phyloP scores from a whole-genome alignment of 2,888 invertebrate genomes.

The Amiota communis region DNA sequence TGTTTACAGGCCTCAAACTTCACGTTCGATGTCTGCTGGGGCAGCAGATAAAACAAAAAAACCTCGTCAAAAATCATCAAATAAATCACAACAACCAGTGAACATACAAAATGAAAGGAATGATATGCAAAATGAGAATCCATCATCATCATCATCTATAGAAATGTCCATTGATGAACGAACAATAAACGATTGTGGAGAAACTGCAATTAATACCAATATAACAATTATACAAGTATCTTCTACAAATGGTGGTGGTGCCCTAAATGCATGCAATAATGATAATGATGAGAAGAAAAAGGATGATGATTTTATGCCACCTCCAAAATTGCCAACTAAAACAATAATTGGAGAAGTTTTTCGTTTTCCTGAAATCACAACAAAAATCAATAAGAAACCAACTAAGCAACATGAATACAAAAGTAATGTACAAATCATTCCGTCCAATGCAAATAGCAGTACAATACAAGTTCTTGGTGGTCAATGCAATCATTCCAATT shows the following conservation, averaged over 20 bases:
- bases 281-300: constrained; percentile 17
- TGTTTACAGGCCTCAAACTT: constrained; percentile 66
- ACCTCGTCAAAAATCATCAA: constrained; percentile 40
- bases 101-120: constrained; percentile 15
- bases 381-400: constrained; percentile 44
- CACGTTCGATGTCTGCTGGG: constrained; percentile 69
- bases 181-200: constrained; percentile 36
- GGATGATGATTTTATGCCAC: constrained; percentile 38
- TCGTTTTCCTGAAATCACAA: constrained; percentile 66
- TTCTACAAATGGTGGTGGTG: constrained; percentile 70
- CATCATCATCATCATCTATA: neutral
- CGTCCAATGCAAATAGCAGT: constrained; percentile 70
- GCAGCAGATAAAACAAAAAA: constrained; percentile 63
- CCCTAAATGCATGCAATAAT: neutral
- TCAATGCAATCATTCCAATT: constrained; percentile 51
- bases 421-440: constrained; percentile 74
- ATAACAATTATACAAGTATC: constrained; percentile 79
- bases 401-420: constrained; percentile 64
- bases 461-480: constrained; percentile 66
- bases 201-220: constrained; percentile 69
- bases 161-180: too few species aligned
- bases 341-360: constrained; percentile 65
- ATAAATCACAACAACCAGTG: neutral
- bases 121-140: too few species aligned
- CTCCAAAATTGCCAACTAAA: constrained; percentile 62